These are phyloP conservation scores for Aromia moschata DNA, from an alignment of 2,888 invertebrate genomes.

Conservation along the genomic window DNA sequence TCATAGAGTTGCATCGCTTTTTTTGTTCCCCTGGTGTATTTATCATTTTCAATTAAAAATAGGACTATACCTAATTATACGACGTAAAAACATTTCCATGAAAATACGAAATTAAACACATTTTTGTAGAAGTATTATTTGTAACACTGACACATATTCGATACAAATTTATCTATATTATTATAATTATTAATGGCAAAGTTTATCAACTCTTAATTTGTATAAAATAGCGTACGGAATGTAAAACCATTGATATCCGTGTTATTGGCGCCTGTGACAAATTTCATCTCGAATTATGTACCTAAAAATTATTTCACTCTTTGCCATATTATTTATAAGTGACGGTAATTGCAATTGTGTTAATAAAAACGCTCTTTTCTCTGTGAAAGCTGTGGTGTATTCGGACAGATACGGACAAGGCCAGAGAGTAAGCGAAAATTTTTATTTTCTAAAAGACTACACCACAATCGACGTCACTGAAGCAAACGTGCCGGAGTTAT, in stretches of 20 bases:
- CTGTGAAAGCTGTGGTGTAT: conserved; percentile 42
- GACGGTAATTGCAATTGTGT: background rate
- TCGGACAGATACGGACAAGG: conserved; percentile 16
- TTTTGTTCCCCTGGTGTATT: too few relatives aligned
- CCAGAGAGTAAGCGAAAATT: conserved; percentile 23
- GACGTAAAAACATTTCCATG: conserved; percentile 8
- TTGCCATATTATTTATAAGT: conserved; percentile 8
- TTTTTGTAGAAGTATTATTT: background rate
- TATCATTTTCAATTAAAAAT: too few relatives aligned
- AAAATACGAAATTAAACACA: background rate
- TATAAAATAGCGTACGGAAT: too few relatives aligned
- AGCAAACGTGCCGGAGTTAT: conserved; percentile 48
- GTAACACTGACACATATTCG: conserved; percentile 10
- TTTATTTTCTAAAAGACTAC: conserved; percentile 42
- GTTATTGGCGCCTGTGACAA: background rate
- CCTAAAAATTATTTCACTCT: too few relatives aligned
- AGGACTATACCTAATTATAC: too few relatives aligned
- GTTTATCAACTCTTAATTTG: conserved; percentile 28
- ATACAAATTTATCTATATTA: conserved; percentile 6
- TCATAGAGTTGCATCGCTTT: too few relatives aligned
- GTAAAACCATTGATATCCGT: too few relatives aligned
- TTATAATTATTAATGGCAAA: conserved; percentile 19
- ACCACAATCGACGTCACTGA: conserved; percentile 43
- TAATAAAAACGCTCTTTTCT: conserved; percentile 40
- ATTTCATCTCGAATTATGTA: background rate